These are phyloP conservation scores for Raja brachyura DNA, from an alignment of 2,113 vertebrate species.

Conservation along the genomic window DNA sequence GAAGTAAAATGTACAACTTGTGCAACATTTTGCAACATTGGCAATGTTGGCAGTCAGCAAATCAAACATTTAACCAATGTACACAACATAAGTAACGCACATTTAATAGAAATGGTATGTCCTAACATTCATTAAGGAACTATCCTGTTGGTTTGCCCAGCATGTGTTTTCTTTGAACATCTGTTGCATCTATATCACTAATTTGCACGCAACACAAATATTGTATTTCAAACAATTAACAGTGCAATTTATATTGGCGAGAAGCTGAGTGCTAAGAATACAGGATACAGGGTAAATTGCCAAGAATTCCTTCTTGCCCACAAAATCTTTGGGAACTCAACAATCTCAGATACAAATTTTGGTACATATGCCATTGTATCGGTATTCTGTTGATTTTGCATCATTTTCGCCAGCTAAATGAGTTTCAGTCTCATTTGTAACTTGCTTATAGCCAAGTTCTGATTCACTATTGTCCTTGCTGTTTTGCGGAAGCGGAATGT, in stretches of 20 bases:
- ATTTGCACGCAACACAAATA: neutral
- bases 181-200: neutral
- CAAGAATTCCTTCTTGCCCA: neutral
- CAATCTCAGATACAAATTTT: constrained; percentile 5
- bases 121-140: neutral
- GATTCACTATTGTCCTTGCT: neutral
- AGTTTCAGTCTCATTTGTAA: neutral
- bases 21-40: constrained; percentile 26
- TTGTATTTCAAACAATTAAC: neutral
- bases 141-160: neutral
- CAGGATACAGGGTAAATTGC: neutral
- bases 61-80: neutral
- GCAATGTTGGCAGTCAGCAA: neutral
- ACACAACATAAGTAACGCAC: neutral
- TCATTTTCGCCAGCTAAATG: neutral
- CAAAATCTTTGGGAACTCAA: no score
- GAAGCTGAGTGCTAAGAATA: neutral
- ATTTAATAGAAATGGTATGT: neutral
- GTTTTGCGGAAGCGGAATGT: neutral
- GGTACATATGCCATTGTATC: neutral
- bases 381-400: neutral
- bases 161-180: neutral
- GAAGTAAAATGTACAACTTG: constrained; percentile 4
- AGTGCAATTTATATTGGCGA: neutral
- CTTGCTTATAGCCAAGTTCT: neutral